Percentiles rank a stretch among this genome's conserved stretches.
phyloP scores from a whole-genome alignment of 2,797 vertebrate species.

The Phaenicophaeus curvirostris region DNA sequence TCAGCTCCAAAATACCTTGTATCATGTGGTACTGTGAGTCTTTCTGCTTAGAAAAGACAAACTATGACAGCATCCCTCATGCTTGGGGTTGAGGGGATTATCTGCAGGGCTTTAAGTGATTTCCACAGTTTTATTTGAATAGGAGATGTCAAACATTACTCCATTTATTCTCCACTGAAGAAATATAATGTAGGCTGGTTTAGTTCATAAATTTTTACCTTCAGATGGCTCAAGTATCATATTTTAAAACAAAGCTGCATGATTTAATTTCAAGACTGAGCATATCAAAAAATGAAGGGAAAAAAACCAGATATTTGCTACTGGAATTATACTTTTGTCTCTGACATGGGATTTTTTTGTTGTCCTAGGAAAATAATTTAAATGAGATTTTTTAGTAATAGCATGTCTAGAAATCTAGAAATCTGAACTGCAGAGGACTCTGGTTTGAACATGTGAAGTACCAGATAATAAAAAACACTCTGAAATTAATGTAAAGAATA shows the following conservation, averaged over 20 bases:
- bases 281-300: not conserved
- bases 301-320: not conserved
- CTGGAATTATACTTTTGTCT: not conserved
- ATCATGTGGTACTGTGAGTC: not conserved
- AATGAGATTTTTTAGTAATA: not conserved
- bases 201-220: not conserved
- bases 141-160: not conserved
- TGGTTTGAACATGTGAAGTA: not conserved
- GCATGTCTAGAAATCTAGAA: not conserved
- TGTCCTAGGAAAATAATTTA: not conserved
- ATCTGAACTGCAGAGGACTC: not conserved
- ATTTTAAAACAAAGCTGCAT: not conserved
- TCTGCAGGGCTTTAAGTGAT: not conserved
- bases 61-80: not conserved
- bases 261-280: not conserved
- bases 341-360: not conserved
- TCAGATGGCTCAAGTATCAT: not conserved
- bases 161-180: not conserved
- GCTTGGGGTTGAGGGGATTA: not conserved
- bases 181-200: not conserved
- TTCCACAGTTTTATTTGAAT: not conserved
- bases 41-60: not conserved
- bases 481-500: not conserved
- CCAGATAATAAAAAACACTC: not conserved
- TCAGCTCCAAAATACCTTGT: not conserved